Evolutionary conservation across 23 tunicate genomes (phyloP), one percentile per base, ranked within the genome.

Genomic region (Aplidium turbinatum): DNA sequence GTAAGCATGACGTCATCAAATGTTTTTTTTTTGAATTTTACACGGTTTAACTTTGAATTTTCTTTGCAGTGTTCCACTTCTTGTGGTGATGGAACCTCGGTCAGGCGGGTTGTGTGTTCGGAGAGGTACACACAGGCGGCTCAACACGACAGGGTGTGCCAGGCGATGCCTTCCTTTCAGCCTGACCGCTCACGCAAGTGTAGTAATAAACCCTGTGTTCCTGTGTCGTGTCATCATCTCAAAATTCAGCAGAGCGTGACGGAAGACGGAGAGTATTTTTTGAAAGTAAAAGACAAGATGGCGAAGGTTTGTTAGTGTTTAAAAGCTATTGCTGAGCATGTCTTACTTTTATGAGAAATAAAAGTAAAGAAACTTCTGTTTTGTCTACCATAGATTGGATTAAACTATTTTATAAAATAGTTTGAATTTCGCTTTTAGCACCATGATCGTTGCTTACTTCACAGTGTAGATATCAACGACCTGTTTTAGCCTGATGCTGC

Each of bases 91-190:
- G 97, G 97, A 36, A 30, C 35, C 19, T 66, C 80, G 7, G 76
- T 57, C 40, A 82, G 97, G 11, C 70, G 78, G n/a, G 97, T 91
- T 2, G 82, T 73, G 30, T 91, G 97, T 65, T 51, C 89, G 30
- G 82, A 87, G 38, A 75, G 76, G 6, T 51, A 60, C 35, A 74
- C 82, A 2, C 75, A 68, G 38, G 28, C 72, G 16, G 38, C 78
- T 29, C 75, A 60, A 35, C 65, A 33, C 32, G 83, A 79, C 73
- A 57, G 39, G 19, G 80, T 67, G 48, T 91, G 97, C 53, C 63
- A 78, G 26, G 60, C 82, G 16, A 58, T 72, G 21, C 82, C 83
- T 22, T 79, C 86, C 5, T 76, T 71, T 47, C 61, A 40, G 20
- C 97, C 97, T 16, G 86, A 84, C 0, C 77, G 76, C 35, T 28